Evolutionary conservation across 2,797 vertebrate species (phyloP), one percentile per base, ranked within the genome.

Genomic region (Microtus californicus): DNA sequence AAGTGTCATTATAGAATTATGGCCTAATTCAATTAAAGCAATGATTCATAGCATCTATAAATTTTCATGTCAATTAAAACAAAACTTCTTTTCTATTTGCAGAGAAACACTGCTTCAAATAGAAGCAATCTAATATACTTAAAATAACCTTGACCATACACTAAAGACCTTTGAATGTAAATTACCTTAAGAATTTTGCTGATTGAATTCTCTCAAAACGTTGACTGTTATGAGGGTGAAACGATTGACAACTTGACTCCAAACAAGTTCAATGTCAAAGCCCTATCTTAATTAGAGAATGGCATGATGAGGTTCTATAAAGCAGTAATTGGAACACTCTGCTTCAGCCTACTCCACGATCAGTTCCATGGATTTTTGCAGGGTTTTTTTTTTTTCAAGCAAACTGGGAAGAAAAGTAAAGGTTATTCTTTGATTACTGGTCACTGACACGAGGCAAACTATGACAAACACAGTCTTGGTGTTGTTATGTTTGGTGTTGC

Each of bases 41-140:
- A 83, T 94, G 83, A 81, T 94, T 67, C n/a, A 77, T 5, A 71
- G 6, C 6, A 80, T 27, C n/a, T 69, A 40, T 93, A 91, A 95
- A 74, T 97, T 40, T 51, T 23, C 40, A 3, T 90, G 40, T 83
- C 78, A 87, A 87, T 96, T 77, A 78, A 90, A 94, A 88, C 45
- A 54, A 93, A 79, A 74, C 17, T 15, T 0, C 15, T 56, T 51
- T 78, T 71, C 25, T 92, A 79, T 82, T 92, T 63, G 61, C 85
- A 91, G 21, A 96, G 85, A 96, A 96, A 78, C 69, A 82, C 7
- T 76, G 12, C 6, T 54, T 88, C 45, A 63, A 88, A 37, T 80
- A 19, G 15, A 77, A 0, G 4, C 21, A 81, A 27, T 87, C 15
- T 34, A 13, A n/a, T 82, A 90, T 19, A 74, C 11, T 79, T 34